These are phyloP conservation scores for Deroptyus accipitrinus DNA, from an alignment of 2,113 vertebrate species.

Conservation along the genomic window DNA sequence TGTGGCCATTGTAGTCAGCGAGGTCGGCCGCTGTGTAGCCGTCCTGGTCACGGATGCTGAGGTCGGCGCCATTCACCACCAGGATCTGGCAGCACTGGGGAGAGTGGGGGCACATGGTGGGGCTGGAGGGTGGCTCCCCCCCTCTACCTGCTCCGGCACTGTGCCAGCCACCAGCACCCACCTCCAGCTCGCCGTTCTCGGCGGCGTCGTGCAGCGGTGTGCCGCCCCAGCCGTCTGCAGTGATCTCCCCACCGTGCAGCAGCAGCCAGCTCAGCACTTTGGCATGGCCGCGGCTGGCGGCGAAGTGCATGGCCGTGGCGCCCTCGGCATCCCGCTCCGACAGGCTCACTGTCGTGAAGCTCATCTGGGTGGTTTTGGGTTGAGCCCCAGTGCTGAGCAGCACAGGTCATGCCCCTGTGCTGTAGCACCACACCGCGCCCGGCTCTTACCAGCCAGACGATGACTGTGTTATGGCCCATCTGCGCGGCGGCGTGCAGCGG, in stretches of 20 bases:
- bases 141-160: accelerated
- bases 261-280: conserved; percentile 98
- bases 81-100: conserved; percentile 96
- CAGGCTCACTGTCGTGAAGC: conserved; percentile 88
- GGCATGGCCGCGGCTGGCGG: conserved; percentile 91
- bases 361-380: conserved; percentile 73
- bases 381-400: background rate
- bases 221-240: conserved; percentile 87
- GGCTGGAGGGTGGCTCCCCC: accelerated
- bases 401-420: accelerated
- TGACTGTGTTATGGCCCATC: conserved; percentile 95
- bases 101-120: background rate
- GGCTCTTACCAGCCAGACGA: conserved; percentile 92
- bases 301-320: conserved; percentile 95
- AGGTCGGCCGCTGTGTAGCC: conserved; percentile 91
- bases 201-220: conserved; percentile 92
- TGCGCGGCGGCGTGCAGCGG: conserved; percentile 93
- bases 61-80: conserved; percentile 92
- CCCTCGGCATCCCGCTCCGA: conserved; percentile 85
- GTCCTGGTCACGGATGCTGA: conserved; percentile 87
- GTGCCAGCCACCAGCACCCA: background rate
- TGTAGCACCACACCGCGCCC: accelerated
- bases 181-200: conserved; percentile 96
- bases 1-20: conserved; percentile 90
- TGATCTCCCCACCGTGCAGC: conserved; percentile 92